phyloP scores from a whole-genome alignment of 2,797 vertebrate species.

The Gymnoscopelus braueri region DNA sequence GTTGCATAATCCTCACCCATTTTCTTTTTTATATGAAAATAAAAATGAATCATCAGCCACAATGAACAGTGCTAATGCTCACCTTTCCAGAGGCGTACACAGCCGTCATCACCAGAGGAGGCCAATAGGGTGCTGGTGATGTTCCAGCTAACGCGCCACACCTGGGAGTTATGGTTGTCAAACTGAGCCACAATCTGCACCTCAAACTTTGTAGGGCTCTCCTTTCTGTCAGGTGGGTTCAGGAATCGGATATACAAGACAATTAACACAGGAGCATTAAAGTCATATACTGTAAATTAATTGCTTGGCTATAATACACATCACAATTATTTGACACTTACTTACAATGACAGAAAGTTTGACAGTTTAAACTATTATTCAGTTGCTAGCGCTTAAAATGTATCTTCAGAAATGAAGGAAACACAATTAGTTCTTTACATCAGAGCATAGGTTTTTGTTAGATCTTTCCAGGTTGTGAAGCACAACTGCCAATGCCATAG shows the following conservation, averaged over 20 bases:
- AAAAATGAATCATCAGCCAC: neutral
- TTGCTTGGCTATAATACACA: no score
- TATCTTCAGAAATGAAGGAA: no score
- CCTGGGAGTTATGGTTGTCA: conserved; percentile 97
- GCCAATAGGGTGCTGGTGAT: conserved; percentile 97
- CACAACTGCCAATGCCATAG: no score
- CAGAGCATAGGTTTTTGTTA: no score
- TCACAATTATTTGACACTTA: no score
- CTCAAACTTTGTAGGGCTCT: conserved; percentile 93
- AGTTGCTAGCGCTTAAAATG: no score
- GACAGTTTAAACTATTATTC: no score
- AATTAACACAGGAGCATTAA: neutral
- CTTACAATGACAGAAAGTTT: no score
- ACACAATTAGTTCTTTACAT: no score
- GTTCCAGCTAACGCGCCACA: conserved; percentile 98
- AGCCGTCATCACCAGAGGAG: conserved; percentile 97
- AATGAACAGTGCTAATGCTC: conserved; percentile 7
- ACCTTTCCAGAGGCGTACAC: conserved; percentile 98
- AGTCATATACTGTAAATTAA: no score
- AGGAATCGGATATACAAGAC: neutral
- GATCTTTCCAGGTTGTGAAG: no score
- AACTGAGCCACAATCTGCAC: conserved; percentile 96
- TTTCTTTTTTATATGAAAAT: neutral
- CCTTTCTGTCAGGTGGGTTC: conserved; percentile 82
- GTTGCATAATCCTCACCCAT: no score